These are phyloP conservation scores for Antennarius striatus DNA, from an alignment of 2,113 vertebrate species.

Conservation along the genomic window DNA sequence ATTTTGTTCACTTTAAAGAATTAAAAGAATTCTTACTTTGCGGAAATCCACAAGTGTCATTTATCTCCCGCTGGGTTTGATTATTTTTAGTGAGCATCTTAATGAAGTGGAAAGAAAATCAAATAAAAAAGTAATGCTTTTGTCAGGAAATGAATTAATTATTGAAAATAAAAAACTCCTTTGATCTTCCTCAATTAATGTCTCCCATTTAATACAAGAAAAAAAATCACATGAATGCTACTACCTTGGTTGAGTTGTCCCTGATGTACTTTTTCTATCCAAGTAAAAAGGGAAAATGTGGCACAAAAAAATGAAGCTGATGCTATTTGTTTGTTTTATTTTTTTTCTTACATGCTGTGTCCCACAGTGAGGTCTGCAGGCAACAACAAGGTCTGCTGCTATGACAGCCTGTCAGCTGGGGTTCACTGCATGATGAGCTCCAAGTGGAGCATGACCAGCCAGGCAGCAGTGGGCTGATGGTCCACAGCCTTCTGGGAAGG, in stretches of 20 bases:
- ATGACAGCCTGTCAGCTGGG: slow-evolving; percentile 61
- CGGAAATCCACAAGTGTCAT: no score
- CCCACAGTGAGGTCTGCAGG: background rate
- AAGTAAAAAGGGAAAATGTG: background rate
- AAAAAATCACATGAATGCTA: no score
- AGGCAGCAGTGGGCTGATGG: slow-evolving; percentile 50
- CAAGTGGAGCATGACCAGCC: slow-evolving; percentile 64
- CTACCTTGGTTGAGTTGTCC: no score
- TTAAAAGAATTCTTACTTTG: no score
- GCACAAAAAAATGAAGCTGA: no score
- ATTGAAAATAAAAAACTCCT: no score
- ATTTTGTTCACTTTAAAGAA: no score
- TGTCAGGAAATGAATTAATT: no score
- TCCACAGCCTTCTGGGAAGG: slow-evolving; percentile 71
- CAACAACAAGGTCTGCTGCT: slow-evolving; percentile 38
- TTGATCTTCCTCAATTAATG: no score
- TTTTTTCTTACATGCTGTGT: background rate
- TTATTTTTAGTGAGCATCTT: background rate
- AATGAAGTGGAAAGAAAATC: background rate
- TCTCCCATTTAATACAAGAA: no score
- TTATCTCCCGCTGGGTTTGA: background rate
- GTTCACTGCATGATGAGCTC: slow-evolving; percentile 60
- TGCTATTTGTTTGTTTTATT: no score
- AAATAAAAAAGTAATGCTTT: background rate
- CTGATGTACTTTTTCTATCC: background rate